Conservation (phyloP, 2,113 vertebrate species). For the Saguinus imperator region DNA sequence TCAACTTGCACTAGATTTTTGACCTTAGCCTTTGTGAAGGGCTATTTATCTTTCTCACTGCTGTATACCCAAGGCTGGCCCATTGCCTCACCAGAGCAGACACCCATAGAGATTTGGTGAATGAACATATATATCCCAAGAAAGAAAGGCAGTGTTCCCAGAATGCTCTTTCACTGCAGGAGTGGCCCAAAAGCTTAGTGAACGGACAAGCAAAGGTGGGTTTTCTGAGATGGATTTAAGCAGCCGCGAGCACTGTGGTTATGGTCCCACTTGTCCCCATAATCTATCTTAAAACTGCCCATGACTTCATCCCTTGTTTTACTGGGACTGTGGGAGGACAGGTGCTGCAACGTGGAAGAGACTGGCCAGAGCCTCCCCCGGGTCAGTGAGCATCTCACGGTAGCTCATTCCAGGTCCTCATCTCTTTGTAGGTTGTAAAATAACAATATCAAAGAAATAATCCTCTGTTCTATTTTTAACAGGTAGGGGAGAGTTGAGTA, state of each 20-base stretch:
- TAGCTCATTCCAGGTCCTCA: not conserved
- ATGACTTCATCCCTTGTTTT: not conserved
- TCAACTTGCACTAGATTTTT: not conserved
- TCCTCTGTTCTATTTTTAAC: not conserved
- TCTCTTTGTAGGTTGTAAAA: not conserved
- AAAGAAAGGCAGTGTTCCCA: not conserved
- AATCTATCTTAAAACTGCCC: not conserved
- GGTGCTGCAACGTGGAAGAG: not conserved
- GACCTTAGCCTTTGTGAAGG: not conserved
- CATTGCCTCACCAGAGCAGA: not conserved
- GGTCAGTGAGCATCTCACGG: not conserved
- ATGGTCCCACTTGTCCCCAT: not conserved
- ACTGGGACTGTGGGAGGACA: not conserved
- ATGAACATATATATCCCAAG: not conserved
- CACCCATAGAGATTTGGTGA: not conserved
- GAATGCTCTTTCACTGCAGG: not conserved
- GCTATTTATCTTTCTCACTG: not conserved
- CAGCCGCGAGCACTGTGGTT: not conserved
- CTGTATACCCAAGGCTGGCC: not conserved
- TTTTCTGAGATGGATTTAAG: not conserved
- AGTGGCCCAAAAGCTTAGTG: not conserved
- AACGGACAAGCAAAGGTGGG: not conserved
- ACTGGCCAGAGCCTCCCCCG: not conserved
- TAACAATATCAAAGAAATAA: not conserved
- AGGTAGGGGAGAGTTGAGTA: not conserved